Evolutionary conservation across 2,797 vertebrate species (phyloP).

Genomic region (Poecilia wingei): DNA sequence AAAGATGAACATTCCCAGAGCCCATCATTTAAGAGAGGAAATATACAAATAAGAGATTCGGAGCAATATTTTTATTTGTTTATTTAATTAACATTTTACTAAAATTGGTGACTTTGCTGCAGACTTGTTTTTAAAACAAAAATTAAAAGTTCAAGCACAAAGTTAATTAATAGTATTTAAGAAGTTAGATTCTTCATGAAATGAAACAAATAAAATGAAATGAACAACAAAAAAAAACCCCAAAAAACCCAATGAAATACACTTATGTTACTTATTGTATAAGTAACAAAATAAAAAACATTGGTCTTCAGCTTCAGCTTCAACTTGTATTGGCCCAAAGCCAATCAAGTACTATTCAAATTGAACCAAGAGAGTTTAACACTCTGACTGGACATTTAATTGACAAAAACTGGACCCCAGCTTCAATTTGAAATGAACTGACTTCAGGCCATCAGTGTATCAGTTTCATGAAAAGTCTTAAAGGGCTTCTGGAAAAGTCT

Average conservation of each 20-base stretch:
- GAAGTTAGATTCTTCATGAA: neutral
- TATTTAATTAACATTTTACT: neutral
- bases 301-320: neutral
- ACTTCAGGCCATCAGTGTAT: slow-evolving; percentile 46
- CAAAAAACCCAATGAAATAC: too few species aligned
- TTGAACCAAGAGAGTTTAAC: slow-evolving; percentile 2
- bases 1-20: slow-evolving; percentile 20
- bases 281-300: too few species aligned
- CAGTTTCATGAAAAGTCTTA: slow-evolving; percentile 54
- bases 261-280: too few species aligned
- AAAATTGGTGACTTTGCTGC: neutral
- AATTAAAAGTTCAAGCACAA: neutral
- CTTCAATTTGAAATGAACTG: neutral
- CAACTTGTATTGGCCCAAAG: neutral
- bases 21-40: neutral
- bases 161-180: neutral
- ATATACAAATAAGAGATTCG: neutral
- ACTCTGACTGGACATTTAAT: neutral
- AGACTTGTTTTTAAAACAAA: neutral
- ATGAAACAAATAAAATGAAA: neutral
- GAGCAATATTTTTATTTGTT: neutral
- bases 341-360: slow-evolving; percentile 25
- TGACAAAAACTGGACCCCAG: neutral
- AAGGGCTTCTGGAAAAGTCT: slow-evolving; percentile 40
- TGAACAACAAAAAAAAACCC: too few species aligned